Evolutionary conservation across 1,140 invertebrate species (phyloP).

Genomic region (Zophobas atratus): DNA sequence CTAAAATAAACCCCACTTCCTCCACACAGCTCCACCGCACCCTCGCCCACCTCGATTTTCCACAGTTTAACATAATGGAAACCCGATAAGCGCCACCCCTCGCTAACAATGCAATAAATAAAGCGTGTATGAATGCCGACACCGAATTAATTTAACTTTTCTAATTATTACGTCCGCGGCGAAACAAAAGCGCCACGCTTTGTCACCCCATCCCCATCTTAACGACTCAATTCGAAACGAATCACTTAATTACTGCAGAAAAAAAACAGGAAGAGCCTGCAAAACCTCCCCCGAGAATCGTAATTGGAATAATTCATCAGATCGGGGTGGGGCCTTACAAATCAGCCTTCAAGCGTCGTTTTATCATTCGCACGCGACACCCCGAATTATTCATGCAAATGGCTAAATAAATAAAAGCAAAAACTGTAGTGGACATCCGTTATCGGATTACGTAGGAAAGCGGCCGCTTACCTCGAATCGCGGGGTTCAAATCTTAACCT

Average conservation of each 20-base stretch:
- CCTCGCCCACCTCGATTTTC: no score
- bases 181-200: constrained; percentile 10
- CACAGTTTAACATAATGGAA: no score
- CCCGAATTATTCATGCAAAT: constrained; percentile 35
- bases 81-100: no score
- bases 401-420: constrained; percentile 35
- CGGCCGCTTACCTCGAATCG: no score
- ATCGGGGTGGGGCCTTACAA: background rate
- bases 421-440: constrained; percentile 10
- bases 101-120: constrained; percentile 17
- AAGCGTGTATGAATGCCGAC: background rate
- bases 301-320: constrained; percentile 35
- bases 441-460: background rate
- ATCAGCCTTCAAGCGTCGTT: constrained; percentile 34
- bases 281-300: background rate
- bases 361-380: constrained; percentile 33
- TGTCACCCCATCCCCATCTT: background rate
- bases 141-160: constrained; percentile 37
- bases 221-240: constrained; percentile 3
- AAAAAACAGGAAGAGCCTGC: background rate
- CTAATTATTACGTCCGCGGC: constrained; percentile 15
- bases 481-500: no score
- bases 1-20: no score
- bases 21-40: no score
- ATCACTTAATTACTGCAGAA: constrained; percentile 17